Conservation (phyloP, 2,113 vertebrate species). For the Gila orcuttii region DNA sequence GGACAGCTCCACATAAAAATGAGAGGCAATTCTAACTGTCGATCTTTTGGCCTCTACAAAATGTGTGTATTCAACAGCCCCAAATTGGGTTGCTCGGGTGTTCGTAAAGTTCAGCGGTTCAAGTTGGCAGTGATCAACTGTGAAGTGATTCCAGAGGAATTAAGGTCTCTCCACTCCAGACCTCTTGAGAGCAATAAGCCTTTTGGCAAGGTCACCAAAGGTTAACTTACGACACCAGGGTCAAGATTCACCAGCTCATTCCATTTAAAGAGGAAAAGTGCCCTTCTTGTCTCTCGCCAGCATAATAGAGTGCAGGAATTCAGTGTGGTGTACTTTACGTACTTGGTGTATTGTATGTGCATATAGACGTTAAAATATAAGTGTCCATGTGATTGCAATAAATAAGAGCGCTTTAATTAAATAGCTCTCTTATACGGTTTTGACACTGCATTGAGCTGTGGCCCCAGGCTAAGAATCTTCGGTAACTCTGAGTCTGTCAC, state of each 20-base stretch:
- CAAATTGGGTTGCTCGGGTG: slow-evolving; percentile 66
- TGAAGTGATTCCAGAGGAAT: slow-evolving; percentile 68
- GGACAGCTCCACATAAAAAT: slow-evolving; percentile 69
- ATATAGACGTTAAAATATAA: slow-evolving; percentile 34
- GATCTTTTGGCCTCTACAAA: slow-evolving; percentile 62
- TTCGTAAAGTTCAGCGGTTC: slow-evolving; percentile 63
- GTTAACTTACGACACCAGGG: slow-evolving; percentile 62
- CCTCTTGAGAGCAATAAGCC: slow-evolving; percentile 57
- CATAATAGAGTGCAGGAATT: slow-evolving; percentile 17
- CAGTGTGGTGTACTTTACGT: slow-evolving; percentile 8
- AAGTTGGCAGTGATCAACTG: slow-evolving; percentile 60
- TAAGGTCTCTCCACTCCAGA: slow-evolving; percentile 61
- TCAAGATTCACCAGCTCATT: slow-evolving; percentile 60
- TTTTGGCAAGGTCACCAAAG: slow-evolving; percentile 46
- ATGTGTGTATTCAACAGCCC: slow-evolving; percentile 85
- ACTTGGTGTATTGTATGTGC: background rate
- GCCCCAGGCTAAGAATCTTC: slow-evolving; percentile 43
- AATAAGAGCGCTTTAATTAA: slow-evolving; percentile 53
- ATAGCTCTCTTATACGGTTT: slow-evolving; percentile 29
- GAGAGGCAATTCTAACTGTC: slow-evolving; percentile 61
- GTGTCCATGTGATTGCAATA: slow-evolving; percentile 44
- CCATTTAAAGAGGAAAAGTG: slow-evolving; percentile 41
- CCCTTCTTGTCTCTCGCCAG: slow-evolving; percentile 40
- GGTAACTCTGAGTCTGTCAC: slow-evolving; percentile 46
- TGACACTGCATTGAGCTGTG: slow-evolving; percentile 42